These are phyloP conservation scores for Hassar affinis DNA, from an alignment of 2,113 vertebrate species.

Conservation along the genomic window DNA sequence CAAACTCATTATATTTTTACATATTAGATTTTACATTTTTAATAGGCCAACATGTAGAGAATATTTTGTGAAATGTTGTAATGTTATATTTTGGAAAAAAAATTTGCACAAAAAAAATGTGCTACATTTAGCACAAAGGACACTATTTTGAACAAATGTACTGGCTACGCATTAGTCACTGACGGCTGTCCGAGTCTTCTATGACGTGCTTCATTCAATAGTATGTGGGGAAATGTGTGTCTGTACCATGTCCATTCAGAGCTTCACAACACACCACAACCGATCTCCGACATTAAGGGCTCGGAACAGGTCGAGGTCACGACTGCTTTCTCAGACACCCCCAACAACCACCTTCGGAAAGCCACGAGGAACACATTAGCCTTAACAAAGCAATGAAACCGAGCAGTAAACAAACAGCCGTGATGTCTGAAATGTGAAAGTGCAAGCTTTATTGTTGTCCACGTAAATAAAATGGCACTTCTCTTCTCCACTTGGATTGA, in stretches of 20 bases:
- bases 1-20: no score
- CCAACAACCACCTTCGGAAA: neutral
- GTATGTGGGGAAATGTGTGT: neutral
- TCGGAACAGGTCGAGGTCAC: no score
- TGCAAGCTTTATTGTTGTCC: neutral
- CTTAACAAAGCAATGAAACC: neutral
- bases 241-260: neutral
- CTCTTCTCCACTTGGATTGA: neutral
- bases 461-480: neutral
- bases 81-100: no score
- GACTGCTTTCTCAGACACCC: neutral
- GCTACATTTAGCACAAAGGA: no score
- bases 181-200: neutral
- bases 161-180: no score
- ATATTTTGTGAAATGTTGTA: no score
- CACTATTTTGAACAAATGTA: no score
- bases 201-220: neutral
- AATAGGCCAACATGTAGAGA: no score
- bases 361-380: neutral
- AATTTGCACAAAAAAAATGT: no score
- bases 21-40: no score
- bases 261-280: neutral
- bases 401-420: neutral
- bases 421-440: neutral
- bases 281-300: neutral